Evolutionary conservation across 2,113 vertebrate genomes (phyloP), one percentile per base, ranked within the genome.

Genomic region (Nesoenas mayeri): DNA sequence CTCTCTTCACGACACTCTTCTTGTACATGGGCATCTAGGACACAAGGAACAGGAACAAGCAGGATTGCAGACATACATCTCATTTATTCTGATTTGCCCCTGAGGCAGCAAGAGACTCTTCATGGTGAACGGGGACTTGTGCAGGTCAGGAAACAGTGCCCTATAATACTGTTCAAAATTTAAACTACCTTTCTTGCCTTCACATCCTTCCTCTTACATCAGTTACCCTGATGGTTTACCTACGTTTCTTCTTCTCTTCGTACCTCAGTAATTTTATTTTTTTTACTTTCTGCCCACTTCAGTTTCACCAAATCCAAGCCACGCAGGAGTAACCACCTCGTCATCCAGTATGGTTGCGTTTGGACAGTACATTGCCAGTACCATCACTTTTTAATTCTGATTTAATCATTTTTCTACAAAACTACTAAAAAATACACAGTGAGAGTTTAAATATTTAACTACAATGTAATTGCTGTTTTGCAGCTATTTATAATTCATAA

Each of bases 381-480:
- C 28, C 7, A 7, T 61, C 34, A 69, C 28, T 85, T 85, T 82
- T 89, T 54, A 57, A 61, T 61, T 65, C 21, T 62, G 25, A 82
- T 75, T 62, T 57, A 79, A 58, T 58, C 14, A 61, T 95, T 91
- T 92, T 79, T 85, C 53, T 75, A 16, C 24, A 66, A 81, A 88
- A 82, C 19, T 82, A 40, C 28, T 66, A 20, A 64, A 91, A 89
- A 61, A 3, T 20, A 58, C 40, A 36, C 21, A 25, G 13, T 64
- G 56, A 54, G 42, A 60, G 10, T 86, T 77, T 93, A 92, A 90
- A 78, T 95, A 64, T 82, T 85, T 82, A 79, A 82, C 66, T 66
- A 28, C 15, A 62, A 51, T 79, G 50, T 81, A 89, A 82, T 86
- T 79, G 79, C 16, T 25, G 47, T 20, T 89, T 96, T 92, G 61